These are phyloP conservation scores for Drosophila aldrichi DNA, from an alignment of 2,888 invertebrate species.

Conservation along the genomic window DNA sequence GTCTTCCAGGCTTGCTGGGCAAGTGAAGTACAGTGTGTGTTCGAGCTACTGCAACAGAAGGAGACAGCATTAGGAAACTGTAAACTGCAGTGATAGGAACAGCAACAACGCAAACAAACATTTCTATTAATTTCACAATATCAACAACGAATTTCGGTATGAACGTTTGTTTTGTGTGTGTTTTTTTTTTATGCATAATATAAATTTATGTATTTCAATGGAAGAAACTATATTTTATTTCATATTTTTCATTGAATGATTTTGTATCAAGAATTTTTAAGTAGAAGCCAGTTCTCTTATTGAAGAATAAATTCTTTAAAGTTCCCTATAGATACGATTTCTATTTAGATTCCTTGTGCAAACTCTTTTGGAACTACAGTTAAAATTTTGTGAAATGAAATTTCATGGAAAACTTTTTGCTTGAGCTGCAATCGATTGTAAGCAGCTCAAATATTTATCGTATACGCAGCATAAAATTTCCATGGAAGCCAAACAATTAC, in stretches of 20 bases:
- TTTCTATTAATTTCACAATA: not conserved
- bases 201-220: not conserved
- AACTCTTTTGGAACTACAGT: not conserved
- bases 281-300: too few relatives aligned
- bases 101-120: not conserved
- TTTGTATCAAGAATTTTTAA: too few relatives aligned
- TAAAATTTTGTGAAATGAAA: slow-evolving; percentile 7
- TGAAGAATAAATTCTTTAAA: not conserved
- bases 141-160: too few relatives aligned
- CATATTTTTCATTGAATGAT: not conserved
- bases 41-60: not conserved
- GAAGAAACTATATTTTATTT: not conserved
- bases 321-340: not conserved
- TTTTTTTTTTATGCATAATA: not conserved
- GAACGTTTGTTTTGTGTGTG: too few relatives aligned
- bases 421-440: slow-evolving; percentile 9
- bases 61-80: not conserved
- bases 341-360: not conserved
- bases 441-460: slow-evolving; percentile 7
- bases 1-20: too few relatives aligned
- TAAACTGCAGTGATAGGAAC: not conserved
- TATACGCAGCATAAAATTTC: slow-evolving; percentile 15
- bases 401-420: not conserved
- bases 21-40: too few relatives aligned
- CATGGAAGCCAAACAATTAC: slow-evolving; percentile 15